A percentile compares a stretch with the other conserved stretches of the same genome.
Evolutionary conservation across 2,888 invertebrate genomes (phyloP).

Genomic region (Eupithecia exiguata): DNA sequence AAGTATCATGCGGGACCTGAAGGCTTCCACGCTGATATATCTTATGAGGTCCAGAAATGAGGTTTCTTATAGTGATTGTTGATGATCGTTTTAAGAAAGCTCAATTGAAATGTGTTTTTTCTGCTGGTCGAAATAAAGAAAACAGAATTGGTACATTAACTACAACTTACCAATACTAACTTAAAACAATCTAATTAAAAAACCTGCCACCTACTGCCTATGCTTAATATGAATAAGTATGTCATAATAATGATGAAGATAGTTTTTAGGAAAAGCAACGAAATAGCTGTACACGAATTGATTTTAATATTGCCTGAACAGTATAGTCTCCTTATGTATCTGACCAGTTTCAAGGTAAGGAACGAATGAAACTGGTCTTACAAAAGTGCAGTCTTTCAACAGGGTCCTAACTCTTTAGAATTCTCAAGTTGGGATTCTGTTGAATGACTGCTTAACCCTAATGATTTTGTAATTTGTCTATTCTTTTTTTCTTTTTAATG

Average conservation of each 20-base stretch:
- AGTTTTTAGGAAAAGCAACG: too few relatives aligned
- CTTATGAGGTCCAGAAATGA: slow-evolving; percentile 78
- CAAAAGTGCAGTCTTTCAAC: too few relatives aligned
- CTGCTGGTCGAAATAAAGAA: not conserved
- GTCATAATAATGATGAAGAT: too few relatives aligned
- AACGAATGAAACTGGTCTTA: too few relatives aligned
- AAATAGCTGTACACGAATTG: not conserved
- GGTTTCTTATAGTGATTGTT: not conserved
- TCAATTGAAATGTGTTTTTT: not conserved
- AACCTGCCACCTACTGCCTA: not conserved
- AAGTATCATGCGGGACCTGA: slow-evolving; percentile 89
- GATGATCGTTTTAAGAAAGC: not conserved
- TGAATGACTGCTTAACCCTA: too few relatives aligned
- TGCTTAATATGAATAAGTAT: too few relatives aligned
- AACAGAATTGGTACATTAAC: not conserved
- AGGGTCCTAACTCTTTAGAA: too few relatives aligned
- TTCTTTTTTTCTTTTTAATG: too few relatives aligned
- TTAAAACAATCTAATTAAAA: not conserved
- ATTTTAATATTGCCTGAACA: not conserved
- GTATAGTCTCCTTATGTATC: not conserved
- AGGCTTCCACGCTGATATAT: slow-evolving; percentile 91
- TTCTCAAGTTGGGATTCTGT: too few relatives aligned
- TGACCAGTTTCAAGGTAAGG: not conserved
- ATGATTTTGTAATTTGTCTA: too few relatives aligned
- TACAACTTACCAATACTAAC: not conserved